Base-by-base conservation (phyloP, 1,140 invertebrate species). In the Anastatus disparis region DNA sequence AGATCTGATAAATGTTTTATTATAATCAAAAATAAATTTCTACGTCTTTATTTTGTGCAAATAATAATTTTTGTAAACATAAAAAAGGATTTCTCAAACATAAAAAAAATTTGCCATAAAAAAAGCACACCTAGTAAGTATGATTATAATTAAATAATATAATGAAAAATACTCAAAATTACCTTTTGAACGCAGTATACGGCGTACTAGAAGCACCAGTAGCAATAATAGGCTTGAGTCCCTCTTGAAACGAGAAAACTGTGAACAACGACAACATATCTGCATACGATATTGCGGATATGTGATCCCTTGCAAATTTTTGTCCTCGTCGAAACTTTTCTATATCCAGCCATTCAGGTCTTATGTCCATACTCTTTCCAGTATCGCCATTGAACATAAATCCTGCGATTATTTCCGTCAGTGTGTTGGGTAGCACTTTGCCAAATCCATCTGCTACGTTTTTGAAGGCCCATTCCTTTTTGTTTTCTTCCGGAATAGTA, bases 141-240 rank as follows among this genome's bases (percentile, higher is more conserved):
- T n/a, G n/a, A n/a, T n/a, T n/a, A n/a, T n/a, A n/a, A n/a, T n/a
- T n/a, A n/a, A n/a, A n/a, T n/a, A 44, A 44, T 15, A 13, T 8
- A 44, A 44, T 13, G 3, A 62, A 44, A 31, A 53, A 22, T 35
- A 48, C 31, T 65, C 95, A n/a, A n/a, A n/a, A n/a, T n/a, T n/a
- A 96, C 74, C 95, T 87, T 67, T 88, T 89, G 77, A 94, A 94
- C 0, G 94, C 89, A 0, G 86, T 88, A 20, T 86, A 86, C 0
- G 87, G 81, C 4, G 87, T 89, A 29, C 86, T 88, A 1, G 92
- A 93, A 67, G 90, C 89, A 0, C 87, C 84, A 0, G 92, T 91
- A 1, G 89, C 83, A 4, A 90, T 86, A 1, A 94, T 78, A 0
- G 93, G 85, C 8, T 87, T 84, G 0, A 93, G 74, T 44, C 92